Base-by-base conservation (phyloP, 2,888 invertebrate genomes). In the Archips xylosteana region DNA sequence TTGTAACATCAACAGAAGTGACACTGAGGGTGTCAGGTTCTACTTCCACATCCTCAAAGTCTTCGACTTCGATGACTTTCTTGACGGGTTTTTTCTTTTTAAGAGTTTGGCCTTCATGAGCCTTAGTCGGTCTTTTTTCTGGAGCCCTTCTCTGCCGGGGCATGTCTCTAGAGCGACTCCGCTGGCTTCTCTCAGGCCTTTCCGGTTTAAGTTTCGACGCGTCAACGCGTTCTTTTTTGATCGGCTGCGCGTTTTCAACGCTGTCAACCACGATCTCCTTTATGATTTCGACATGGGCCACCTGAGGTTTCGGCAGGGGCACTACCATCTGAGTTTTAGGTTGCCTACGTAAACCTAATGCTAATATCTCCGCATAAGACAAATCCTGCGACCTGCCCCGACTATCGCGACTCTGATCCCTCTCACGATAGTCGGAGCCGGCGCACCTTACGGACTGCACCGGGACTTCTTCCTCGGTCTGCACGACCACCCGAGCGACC, bases 331-430 rank as follows among this genome's bases (percentile, higher is more conserved):
- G 87, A 51, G 80, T 81, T 70, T 82, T 85, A 0, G 85, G 78
- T 71, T 89, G 91, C 75, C 86, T 91, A 13, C 90, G 89, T 60
- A 96, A 92, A 49, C 97, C 97, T 76, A 96, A 95, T 57, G 96
- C 96, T 80, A 97, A 91, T 83, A 96, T 96, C 89, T 96, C 96
- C 2, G 97, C 97, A 84, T 97, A 97, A 0, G 97, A 96, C 81
- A 96, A 94, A 76, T 95, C 97, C 95, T 84, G 96, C 91, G 80
- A 97, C 42, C 87, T 87, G 73, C 80, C 78, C 76, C 79, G 85
- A 3, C 81, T 75, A 3, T 83, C 79, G 3, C 91, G 89, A 76
- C 92, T 92, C 1, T 80, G 75, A 47, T 87, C 82, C 72, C 89
- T 85, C 47, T 84, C 82, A 13, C 83, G 85, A 9, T 71, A 73